Evolutionary conservation across 1,140 invertebrate genomes (phyloP), one percentile per base, ranked within the genome.

Genomic region (Catajapyx aquilonaris): DNA sequence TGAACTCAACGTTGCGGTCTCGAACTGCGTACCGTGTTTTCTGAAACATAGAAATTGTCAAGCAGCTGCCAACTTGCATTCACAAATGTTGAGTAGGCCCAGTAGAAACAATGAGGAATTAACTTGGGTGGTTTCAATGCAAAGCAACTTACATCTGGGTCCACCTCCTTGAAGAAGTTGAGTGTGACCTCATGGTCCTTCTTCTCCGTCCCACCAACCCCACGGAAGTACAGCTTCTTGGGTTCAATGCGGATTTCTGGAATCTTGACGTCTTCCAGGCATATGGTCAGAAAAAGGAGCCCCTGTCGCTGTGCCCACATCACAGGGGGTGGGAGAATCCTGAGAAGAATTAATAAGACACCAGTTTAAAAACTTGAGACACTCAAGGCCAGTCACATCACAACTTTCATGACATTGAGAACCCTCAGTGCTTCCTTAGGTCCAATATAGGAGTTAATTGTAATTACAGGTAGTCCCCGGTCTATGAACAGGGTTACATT

Each of bases 221-320:
- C 84, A 57, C 76, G 81, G 55, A 93, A 95, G 46, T 69, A 72
- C 51, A 94, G 58, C 53, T 67, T 70, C 44, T 80, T 71, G 46
- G 74, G 68, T 51, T 83, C 80, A 44, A 93, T 65, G 60, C 79
- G 76, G 42, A 86, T 67, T 45, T 71, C 68, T 41, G 85, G 84
- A 53, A 85, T 69, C 60, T 79, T 78, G 55, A 79, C 85, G 50
- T 84, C 79, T 68, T 90, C 85, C 44, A 94, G 59, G 54, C 79
- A 80, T 49, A 94, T 73, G 32, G 84, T 93, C 35, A 94, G 57
- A 56, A 73, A 90, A 28, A 95, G 57, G 45, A 73, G 57, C 46
- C 71, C 66, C 49, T 65, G 73, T 51, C 80, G 70, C 59, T 95
- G 87, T 15, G 88, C 90, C 90, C 88, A 95, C 50, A 77, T 71